These are phyloP conservation scores for Gymnopithys bicolor DNA, from an alignment of 2,797 vertebrate genomes.

Conservation along the genomic window DNA sequence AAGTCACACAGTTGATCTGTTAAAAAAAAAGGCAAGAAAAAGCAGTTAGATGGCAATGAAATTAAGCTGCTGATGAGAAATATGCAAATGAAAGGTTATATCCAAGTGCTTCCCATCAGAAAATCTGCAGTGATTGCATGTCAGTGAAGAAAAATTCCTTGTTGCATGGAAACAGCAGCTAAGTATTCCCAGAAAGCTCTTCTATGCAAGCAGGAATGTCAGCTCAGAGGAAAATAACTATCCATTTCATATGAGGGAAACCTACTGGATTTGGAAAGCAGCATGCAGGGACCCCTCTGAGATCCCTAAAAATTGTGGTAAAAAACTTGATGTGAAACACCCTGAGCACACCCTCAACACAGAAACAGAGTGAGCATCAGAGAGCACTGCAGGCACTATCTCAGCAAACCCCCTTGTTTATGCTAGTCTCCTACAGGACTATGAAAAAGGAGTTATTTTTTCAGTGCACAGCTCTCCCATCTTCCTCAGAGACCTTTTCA, in stretches of 20 bases:
- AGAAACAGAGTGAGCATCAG: background rate
- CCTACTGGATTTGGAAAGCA: background rate
- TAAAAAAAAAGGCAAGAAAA: background rate
- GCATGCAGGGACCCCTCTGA: background rate
- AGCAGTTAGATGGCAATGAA: background rate
- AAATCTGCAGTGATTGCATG: background rate
- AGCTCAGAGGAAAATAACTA: background rate
- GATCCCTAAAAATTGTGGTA: background rate
- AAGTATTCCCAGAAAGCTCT: conserved; percentile 11
- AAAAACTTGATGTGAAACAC: background rate
- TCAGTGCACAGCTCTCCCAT: background rate
- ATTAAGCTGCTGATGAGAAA: conserved; percentile 6
- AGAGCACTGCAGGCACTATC: background rate
- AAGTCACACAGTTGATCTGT: conserved; percentile 96
- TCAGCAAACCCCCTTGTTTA: background rate
- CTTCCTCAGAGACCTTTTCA: background rate
- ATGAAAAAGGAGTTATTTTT: background rate
- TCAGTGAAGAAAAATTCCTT: background rate
- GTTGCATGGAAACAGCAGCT: conserved; percentile 53
- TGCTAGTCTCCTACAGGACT: background rate
- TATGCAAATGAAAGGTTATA: background rate
- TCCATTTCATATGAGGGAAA: background rate
- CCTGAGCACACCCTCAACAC: background rate
- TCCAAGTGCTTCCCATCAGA: background rate
- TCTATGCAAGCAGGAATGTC: background rate